Evolutionary conservation across 2,797 vertebrate species (phyloP), one percentile per base, ranked within the genome.

Genomic region (Miichthys miiuy): DNA sequence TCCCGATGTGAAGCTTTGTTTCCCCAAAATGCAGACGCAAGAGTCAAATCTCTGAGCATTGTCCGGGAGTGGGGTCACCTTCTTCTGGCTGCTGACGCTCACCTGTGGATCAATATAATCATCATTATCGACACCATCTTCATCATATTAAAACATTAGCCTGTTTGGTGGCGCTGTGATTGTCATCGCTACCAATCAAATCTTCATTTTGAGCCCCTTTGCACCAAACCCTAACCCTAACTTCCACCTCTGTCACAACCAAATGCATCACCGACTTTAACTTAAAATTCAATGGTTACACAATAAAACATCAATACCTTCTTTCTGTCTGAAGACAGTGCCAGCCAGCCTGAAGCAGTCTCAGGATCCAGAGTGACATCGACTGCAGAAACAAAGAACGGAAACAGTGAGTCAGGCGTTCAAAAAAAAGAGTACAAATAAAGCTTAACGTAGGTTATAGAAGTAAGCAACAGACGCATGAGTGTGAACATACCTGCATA

Each of bases 21-120:
- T 86, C 27, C 94, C 95, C 77, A 96, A 67, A 6, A 96, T 92
- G 0, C 95, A 96, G 0, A 94, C 92, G 47, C 86, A 91, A 2
- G 87, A 83, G 82, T 96, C 83, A 7, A 96, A 97, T 5, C 95
- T 87, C 55, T 79, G 82, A 0, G 88, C 85, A 16, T 57, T 75
- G 1, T 80, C 69, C 0, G 74, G 68, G 65, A 93, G 18, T 0
- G 25, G 0, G 1, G 6, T 48, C 0, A 73, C 89, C 13, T 72
- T 93, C 42, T 80, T 68, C 16, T 61, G 72, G 20, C 68, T 58
- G 7, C 87, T 84, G 17, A 94, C 54, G 3, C 72, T 72, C 77
- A 96, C 95, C 55, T 92, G 64, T 55, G 81, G 88, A 74, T 38
- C 8, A 80, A 89, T 82, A 21, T 21, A 21, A 56, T 38, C 4